These are phyloP conservation scores for Neogale vison DNA, from an alignment of 2,113 vertebrate species.

Conservation along the genomic window DNA sequence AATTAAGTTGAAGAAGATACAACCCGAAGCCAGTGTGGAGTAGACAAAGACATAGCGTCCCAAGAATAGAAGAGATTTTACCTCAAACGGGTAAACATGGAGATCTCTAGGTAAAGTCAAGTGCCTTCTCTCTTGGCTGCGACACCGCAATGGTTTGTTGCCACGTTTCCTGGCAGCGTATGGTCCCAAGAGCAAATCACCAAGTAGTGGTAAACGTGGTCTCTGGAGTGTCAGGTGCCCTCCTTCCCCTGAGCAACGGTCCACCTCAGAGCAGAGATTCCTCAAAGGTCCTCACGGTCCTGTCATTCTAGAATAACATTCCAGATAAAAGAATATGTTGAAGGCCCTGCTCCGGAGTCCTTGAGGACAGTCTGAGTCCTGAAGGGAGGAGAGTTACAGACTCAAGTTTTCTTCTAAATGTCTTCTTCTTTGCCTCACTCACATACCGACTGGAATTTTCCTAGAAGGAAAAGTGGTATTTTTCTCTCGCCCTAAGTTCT, in stretches of 20 bases:
- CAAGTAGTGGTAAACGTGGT: rapidly evolving
- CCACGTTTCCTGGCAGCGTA: neutral
- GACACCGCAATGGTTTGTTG: neutral
- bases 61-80: neutral
- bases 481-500: neutral
- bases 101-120: neutral
- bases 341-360: neutral
- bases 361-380: neutral
- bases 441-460: neutral
- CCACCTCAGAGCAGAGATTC: neutral
- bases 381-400: neutral
- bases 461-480: neutral
- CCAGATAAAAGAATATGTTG: too few relatives aligned
- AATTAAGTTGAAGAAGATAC: neutral
- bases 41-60: neutral
- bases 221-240: rapidly evolving
- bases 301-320: neutral
- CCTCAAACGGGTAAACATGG: neutral
- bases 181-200: neutral
- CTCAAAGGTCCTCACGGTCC: neutral
- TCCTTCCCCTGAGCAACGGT: neutral
- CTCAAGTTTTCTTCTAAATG: neutral
- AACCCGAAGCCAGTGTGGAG: neutral
- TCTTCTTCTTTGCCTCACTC: neutral
- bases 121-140: neutral